Evolutionary conservation across 2,888 invertebrate species (phyloP), one percentile per base, ranked within the genome.

Genomic region (Hydriomena furcata): DNA sequence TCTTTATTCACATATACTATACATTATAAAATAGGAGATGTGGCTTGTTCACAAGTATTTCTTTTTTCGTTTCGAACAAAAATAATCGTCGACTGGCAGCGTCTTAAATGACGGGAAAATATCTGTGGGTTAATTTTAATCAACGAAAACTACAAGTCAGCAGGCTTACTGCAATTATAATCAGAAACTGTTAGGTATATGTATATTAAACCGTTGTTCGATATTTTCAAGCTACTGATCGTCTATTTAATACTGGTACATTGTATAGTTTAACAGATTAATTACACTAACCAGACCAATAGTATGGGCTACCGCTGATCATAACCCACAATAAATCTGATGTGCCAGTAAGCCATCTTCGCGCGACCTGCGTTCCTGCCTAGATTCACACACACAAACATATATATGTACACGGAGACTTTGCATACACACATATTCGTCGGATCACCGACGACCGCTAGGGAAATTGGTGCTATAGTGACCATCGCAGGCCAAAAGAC

Each of bases 191-290:
- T 44, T 28, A 47, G 28, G 36, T 47, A 31, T 40, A 46, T 47
- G 35, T 40, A 46, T 48, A 53, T 55, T 49, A 52, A 51, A 53
- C 30, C 20, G 37, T 43, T 48, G 58, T 52, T 53, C 48, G 32
- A 52, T 54, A 34, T 45, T 48, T 34, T 37, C 20, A 55, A 52
- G 43, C 36, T 38, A 42, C 47, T 40, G 45, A 55, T 47, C 35
- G 21, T 45, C 43, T 40, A 44, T 45, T 51, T 50, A 40, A 48
- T 40, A n/a, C n/a, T n/a, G n/a, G n/a, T n/a, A 25, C 50, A 51
- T 57, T 60, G 52, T 58, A 27, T 41, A 41, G 40, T 7, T 27
- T 51, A 58, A 55, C 58, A 58, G 49, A 55, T 60, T 60, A 58
- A 55, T 60, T 47, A 53, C 30, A 49, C 36, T 36, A 48, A 51